Base-by-base conservation (phyloP, 2,888 invertebrate genomes). In the Drosophila formosana region DNA sequence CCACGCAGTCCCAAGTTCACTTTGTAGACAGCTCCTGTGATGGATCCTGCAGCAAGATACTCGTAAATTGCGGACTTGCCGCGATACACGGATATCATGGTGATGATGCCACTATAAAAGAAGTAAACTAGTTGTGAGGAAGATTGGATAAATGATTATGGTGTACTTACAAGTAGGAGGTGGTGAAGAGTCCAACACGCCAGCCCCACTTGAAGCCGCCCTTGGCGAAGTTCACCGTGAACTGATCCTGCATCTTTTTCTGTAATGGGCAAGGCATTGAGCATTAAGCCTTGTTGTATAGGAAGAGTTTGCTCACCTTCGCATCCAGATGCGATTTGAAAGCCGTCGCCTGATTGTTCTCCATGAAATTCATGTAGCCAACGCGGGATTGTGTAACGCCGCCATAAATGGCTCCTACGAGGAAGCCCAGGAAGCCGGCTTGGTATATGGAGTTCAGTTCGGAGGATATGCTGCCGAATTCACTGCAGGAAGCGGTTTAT, bases 171-270 rank as follows among this genome's bases (percentile, higher is more conserved):
- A 94, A 94, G 91, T 95, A 97, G 13, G 94, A 91, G 30, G 94
- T 94, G 43, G 95, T 94, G 83, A 97, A 97, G 0, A 95, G 87
- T 5, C 94, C 94, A 28, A 96, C 87, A 81, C 95, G 94, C 95
- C 95, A 95, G 3, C 95, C 95, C 94, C 95, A 95, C 78, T 93
- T 93, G 13, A 93, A 93, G 0, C 95, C 96, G n/a, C 96, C 96
- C 92, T 93, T 95, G 0, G 94, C 94, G 92, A 97, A 96, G 74
- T 94, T 94, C 18, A 95, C 51, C 0, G 95, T 95, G 1, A 96
- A 95, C 90, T 93, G 93, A 89, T 96, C 95, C 92, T 96, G 96
- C 13, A 97, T 90, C 83, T 94, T 94, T 93, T 94, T 95, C 95
- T 96, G 91, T 13, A 26, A 37, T 1, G 25, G 9, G 9, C 5